Percentiles rank a stretch among this genome's conserved stretches.
Evolutionary conservation across 2,888 invertebrate species (phyloP).

Genomic region (Tyria jacobaeae): DNA sequence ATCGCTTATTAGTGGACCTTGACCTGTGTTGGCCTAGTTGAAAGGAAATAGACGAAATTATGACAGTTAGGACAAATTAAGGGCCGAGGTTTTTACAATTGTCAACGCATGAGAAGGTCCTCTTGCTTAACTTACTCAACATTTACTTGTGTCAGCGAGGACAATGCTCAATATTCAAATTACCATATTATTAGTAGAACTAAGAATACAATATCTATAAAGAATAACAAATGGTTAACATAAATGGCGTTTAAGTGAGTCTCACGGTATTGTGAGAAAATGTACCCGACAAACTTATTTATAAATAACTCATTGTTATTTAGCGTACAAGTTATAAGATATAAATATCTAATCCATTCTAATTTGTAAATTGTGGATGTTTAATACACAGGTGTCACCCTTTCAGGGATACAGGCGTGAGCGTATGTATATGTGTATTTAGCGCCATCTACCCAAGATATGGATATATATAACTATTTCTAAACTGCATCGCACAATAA

Average conservation of each 20-base stretch:
- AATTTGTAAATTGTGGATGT: too few relatives aligned
- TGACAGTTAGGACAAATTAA: slow-evolving; percentile 8
- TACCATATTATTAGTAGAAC: background rate
- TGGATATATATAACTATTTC: too few relatives aligned
- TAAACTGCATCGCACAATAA: background rate
- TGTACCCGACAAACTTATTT: too few relatives aligned
- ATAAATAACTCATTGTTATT: background rate
- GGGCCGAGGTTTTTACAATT: slow-evolving; percentile 13
- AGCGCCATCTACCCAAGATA: slow-evolving; percentile 6
- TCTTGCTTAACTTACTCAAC: background rate
- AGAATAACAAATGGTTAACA: too few relatives aligned
- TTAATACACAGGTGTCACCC: too few relatives aligned
- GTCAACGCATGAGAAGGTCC: slow-evolving; percentile 1
- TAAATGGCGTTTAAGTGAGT: background rate
- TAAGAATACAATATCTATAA: background rate
- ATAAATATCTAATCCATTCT: too few relatives aligned
- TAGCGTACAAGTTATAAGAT: background rate
- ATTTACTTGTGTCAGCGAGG: background rate
- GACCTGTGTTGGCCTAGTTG: slow-evolving; percentile 28
- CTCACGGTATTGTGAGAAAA: slow-evolving; percentile 3
- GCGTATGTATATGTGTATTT: too few relatives aligned
- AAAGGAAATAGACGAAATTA: slow-evolving; percentile 15
- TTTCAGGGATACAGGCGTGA: too few relatives aligned
- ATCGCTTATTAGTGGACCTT: slow-evolving; percentile 34
- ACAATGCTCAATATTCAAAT: background rate